Base-by-base conservation (phyloP, 1,140 invertebrate genomes). In the Pseudomyrmex flavicornis region DNA sequence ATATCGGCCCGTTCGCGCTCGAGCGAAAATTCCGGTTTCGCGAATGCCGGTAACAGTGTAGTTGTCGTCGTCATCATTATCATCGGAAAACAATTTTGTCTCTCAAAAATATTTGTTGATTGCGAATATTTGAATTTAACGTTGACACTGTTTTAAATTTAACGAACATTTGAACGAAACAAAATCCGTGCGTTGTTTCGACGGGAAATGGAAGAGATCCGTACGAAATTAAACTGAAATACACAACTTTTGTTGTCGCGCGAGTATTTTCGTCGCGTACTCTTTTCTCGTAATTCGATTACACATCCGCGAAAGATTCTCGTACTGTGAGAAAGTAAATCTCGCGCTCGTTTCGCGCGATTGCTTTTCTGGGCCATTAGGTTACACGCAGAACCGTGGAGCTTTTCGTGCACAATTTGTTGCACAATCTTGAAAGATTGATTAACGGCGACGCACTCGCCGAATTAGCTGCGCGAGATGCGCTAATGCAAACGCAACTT, bases 371-470 rank as follows among this genome's bases (percentile, higher is more conserved):
- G 9, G 56, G 15, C 7, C 7, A 59, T 20, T 13, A 1, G 44
- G 12, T 48, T 7, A 65, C 59, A 54, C 62, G 73, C n/a, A 48
- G 59, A 75, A 35, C 20, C 35, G 4, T 20, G 48, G 46, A 26
- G 52, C 50, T 87, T 69, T 69, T 62, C 63, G 35, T 54, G 52
- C 44, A 13, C 44, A 13, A 68, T 17, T 35, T 50, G 17, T 87
- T 87, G 86, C 35, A 52, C 83, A 87, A 76, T 58, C 66, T 52
- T 63, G 17, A 65, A 75, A 56, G 58, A 86, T 86, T 68, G 85
- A 87, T 87, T 87, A 85, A 86, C 82, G 85, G 63, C 4, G 54
- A 12, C 52, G 22, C 17, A 63, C 56, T 56, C 73, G 65, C 35
- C 54, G 22, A 58, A 73, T 13, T 66, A 20, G 44, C 35, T 70